Percentiles rank a stretch among this genome's conserved stretches.
These are phyloP conservation scores for Zhuqinia jingwanae DNA, from an alignment of 2,888 invertebrate species.

Conservation along the genomic window DNA sequence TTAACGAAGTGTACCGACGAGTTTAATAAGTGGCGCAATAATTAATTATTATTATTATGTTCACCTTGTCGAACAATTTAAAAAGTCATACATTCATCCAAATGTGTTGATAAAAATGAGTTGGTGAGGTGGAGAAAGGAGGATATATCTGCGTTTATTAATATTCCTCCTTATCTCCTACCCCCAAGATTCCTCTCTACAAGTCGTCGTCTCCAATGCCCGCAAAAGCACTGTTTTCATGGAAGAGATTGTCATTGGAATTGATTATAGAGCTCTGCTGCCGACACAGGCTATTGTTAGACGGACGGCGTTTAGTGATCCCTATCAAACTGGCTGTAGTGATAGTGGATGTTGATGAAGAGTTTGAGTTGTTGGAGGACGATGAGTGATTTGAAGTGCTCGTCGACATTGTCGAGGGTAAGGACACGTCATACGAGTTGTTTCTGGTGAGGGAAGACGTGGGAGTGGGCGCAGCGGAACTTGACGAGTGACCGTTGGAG, in stretches of 20 bases:
- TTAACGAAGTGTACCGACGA: too few relatives aligned
- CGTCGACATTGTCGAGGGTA: constrained; percentile 70
- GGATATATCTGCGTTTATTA: too few relatives aligned
- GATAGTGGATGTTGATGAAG: constrained; percentile 32
- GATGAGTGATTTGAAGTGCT: constrained; percentile 23
- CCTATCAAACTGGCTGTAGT: constrained; percentile 55
- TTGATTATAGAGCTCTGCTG: constrained; percentile 75
- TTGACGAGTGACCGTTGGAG: constrained; percentile 74
- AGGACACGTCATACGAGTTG: constrained; percentile 78
- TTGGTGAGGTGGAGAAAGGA: too few relatives aligned
- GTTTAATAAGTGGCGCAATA: too few relatives aligned
- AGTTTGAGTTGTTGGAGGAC: constrained; percentile 30
- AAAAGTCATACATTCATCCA: too few relatives aligned
- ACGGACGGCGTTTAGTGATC: constrained; percentile 77
- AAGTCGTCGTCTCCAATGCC: constrained; percentile 96
- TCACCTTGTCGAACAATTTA: too few relatives aligned
- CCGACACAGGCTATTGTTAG: constrained; percentile 75
- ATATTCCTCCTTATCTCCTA: too few relatives aligned
- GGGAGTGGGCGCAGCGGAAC: constrained; percentile 76
- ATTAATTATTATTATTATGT: too few relatives aligned
- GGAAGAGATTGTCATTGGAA: constrained; percentile 81
- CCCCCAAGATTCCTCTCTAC: constrained; percentile 80
- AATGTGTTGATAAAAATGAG: too few relatives aligned
- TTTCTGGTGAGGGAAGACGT: constrained; percentile 79
- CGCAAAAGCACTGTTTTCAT: constrained; percentile 95